Evolutionary conservation across 2,797 vertebrate species (phyloP), one percentile per base, ranked within the genome.

Genomic region (Menidia menidia): DNA sequence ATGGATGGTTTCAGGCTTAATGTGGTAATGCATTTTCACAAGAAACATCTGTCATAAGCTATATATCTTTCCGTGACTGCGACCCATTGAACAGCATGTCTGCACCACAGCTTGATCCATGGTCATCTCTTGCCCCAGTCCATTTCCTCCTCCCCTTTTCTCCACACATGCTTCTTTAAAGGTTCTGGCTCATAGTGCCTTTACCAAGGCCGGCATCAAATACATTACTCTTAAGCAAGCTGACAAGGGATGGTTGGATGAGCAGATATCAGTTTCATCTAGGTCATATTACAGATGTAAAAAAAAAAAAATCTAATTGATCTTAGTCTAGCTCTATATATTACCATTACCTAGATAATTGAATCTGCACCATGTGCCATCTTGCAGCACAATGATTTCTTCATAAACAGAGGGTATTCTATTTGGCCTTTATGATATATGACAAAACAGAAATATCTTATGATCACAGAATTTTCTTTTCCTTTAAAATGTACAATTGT

Each of bases 1-100:
- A 15, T n/a, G 59, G 50, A 61, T 59, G 61, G 58, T 72, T 69
- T 77, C 62, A 32, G 65, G 71, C 70, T 60, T 35, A 33, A 53
- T 47, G 56, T 67, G 66, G 79, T 86, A 85, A 85, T 87, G 78
- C 64, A 83, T 89, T 92, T 90, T 64, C 66, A 76, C 77, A 64
- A 82, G 80, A 70, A 78, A 71, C 83, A 89, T 86, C 85, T 77
- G 83, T 92, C 88, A 91, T 72, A 84, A 77, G 81, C 80, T 75
- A 80, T 88, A 83, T 81, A 82, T 83, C 77, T 88, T 80, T 68
- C 62, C 56, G 78, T 15, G 19, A 87, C 75, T 71, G 79, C 56
- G 55, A 80, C 64, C 82, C 89, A 81, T 68, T 83, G 80, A 90
- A 78, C 83, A 89, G 67, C 82, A 88, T 80, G 85, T 67, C 78